These are phyloP conservation scores for Cynodonichthys magdalenae DNA, from an alignment of 2,797 vertebrate genomes.

Conservation along the genomic window DNA sequence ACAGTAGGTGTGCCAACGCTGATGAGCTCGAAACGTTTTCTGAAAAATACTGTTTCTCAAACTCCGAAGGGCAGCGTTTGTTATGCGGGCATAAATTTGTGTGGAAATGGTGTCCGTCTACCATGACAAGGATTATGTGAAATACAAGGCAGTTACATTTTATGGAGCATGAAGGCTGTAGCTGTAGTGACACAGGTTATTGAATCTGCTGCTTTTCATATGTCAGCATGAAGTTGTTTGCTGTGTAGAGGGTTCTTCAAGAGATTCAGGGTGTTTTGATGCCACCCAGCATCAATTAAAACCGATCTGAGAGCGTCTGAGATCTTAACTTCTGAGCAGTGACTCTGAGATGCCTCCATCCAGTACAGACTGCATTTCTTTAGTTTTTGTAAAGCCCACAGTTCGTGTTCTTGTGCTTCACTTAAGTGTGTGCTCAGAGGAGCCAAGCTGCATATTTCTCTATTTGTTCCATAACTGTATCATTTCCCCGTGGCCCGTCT, in stretches of 20 bases:
- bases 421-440: conserved; percentile 16
- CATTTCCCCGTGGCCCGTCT: conserved; percentile 36
- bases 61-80: conserved; percentile 53
- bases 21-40: conserved; percentile 48
- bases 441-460: conserved; percentile 21
- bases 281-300: not conserved
- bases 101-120: conserved; percentile 46
- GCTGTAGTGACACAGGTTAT: conserved; percentile 58
- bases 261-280: conserved; percentile 19
- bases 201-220: conserved; percentile 55
- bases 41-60: conserved; percentile 39
- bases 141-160: conserved; percentile 50
- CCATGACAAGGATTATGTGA: conserved; percentile 49
- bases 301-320: not conserved
- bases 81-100: conserved; percentile 48
- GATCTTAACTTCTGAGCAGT: conserved; percentile 11
- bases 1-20: conserved; percentile 21
- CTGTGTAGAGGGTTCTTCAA: conserved; percentile 21
- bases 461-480: conserved; percentile 41
- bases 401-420: conserved; percentile 26
- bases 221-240: conserved; percentile 47
- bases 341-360: conserved; percentile 2
- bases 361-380: conserved; percentile 9
- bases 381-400: conserved; percentile 15
- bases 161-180: conserved; percentile 58